Evolutionary conservation across 2,888 invertebrate genomes (phyloP), one percentile per base, ranked within the genome.

Genomic region (Eupithecia pulchellata): DNA sequence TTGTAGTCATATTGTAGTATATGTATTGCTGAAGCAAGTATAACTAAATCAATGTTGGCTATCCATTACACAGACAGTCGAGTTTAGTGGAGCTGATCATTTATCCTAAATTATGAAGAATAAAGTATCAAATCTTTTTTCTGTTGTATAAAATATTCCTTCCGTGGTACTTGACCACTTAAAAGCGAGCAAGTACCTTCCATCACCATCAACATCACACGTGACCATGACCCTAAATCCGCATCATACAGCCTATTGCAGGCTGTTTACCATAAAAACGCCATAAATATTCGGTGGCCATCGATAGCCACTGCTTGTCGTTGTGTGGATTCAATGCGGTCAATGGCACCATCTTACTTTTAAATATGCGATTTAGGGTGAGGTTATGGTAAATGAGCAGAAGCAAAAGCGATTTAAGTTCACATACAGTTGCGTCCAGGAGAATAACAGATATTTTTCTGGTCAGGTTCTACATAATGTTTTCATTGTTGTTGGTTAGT

Each of bases 271-370:
- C 80, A 80, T 81, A 79, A 78, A 80, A 77, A 63, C 68, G 65
- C 76, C 78, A 77, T 81, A 76, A 77, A 77, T 69, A 81, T 77
- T 76, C 80, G 63, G 66, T 68, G 71, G 70, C 47, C 58, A 72
- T 69, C 75, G 69, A 72, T 66, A 64, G 11, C 13, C 14, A 72
- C 66, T 72, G 55, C n/a, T 69, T 3, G 39, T 14, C 60, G 27
- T 39, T 58, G 66, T 69, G 63, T 68, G 36, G 9, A 64, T 71
- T 61, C 42, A 65, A 75, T 73, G 72, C 69, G 78, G 80, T 77
- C 80, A 80, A 79, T 79, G 77, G 78, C 77, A 69, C 68, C 67
- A 75, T 68, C 62, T 72, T 71, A 74, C 72, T 72, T 77, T 72
- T 72, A 74, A 74, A 71, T 68, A 74, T 73, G 68, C 64, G 71